Evolutionary conservation across 1,140 invertebrate genomes (phyloP).

Genomic region (Trichonephila clavata): DNA sequence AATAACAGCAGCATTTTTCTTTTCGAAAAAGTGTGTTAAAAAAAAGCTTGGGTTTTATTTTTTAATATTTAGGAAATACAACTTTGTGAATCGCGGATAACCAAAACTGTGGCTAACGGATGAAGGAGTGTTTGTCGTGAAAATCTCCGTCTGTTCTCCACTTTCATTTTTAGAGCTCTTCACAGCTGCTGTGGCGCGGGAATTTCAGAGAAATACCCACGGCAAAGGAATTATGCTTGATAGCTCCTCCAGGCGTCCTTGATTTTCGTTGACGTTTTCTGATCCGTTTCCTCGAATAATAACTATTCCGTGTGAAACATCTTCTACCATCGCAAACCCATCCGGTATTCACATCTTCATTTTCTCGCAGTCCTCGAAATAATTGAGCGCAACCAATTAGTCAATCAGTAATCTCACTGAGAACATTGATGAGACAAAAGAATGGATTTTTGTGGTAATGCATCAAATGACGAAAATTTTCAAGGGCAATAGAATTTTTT

Average conservation of each 20-base stretch:
- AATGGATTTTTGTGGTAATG: neutral
- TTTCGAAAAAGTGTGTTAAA: too few species aligned
- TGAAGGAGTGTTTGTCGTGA: too few species aligned
- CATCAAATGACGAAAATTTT: too few species aligned
- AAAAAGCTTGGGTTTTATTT: too few species aligned
- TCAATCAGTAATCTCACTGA: neutral
- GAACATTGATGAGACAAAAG: neutral
- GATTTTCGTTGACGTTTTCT: neutral
- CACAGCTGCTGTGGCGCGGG: too few species aligned
- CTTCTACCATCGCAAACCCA: neutral
- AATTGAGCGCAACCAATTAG: conserved; percentile 24
- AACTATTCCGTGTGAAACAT: conserved; percentile 20
- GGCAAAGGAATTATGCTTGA: conserved; percentile 2
- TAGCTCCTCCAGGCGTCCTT: neutral
- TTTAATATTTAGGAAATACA: too few species aligned
- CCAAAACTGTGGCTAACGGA: too few species aligned
- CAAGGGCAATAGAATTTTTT: neutral
- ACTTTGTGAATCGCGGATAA: too few species aligned
- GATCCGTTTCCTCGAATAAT: conserved; percentile 11
- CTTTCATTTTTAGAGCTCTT: too few species aligned
- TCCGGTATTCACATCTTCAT: neutral
- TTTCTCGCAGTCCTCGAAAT: neutral
- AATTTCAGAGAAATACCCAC: neutral
- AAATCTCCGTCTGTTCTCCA: too few species aligned
- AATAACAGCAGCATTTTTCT: too few species aligned